Evolutionary conservation across 1,140 invertebrate species (phyloP).

Genomic region (Drosophila yakuba): DNA sequence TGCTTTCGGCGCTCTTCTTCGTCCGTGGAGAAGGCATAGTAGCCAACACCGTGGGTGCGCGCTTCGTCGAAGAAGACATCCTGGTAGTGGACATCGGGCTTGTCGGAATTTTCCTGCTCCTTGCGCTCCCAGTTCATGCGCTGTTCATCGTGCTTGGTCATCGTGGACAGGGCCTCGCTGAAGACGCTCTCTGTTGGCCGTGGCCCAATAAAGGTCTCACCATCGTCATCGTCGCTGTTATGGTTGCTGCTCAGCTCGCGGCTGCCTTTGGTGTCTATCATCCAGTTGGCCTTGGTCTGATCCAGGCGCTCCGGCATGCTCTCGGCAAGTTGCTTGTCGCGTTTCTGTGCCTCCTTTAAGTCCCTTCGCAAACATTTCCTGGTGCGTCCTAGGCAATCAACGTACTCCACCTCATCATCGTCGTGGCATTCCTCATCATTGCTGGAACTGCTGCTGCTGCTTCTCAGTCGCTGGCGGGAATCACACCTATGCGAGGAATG

Average conservation of each 20-base stretch:
- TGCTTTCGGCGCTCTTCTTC: conserved; percentile 91
- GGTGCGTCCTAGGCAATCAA: conserved; percentile 94
- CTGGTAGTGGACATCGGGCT: conserved; percentile 94
- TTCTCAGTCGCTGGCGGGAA: conserved; percentile 18
- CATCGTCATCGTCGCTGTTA: conserved; percentile 20
- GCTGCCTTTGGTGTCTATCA: conserved; percentile 63
- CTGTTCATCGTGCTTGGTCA: conserved; percentile 85
- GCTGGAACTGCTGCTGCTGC: conserved; percentile 68
- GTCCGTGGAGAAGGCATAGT: conserved; percentile 94
- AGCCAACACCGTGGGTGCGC: conserved; percentile 94
- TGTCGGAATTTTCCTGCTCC: conserved; percentile 85
- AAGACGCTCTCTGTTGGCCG: conserved; percentile 57
- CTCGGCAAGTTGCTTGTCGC: conserved; percentile 88
- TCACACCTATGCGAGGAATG: neutral
- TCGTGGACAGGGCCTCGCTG: conserved; percentile 71
- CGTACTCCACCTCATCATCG: conserved; percentile 91
- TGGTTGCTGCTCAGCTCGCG: conserved; percentile 11
- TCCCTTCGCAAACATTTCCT: conserved; percentile 93
- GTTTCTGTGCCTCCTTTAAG: conserved; percentile 88
- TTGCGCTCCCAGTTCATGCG: conserved; percentile 88
- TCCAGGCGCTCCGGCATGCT: conserved; percentile 81
- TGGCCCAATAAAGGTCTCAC: conserved; percentile 49
- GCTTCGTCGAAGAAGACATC: conserved; percentile 96
- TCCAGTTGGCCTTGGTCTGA: conserved; percentile 83
- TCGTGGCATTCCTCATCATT: conserved; percentile 67